Evolutionary conservation across 2,888 invertebrate genomes (phyloP).

Genomic region (Drosophila phalerata): DNA sequence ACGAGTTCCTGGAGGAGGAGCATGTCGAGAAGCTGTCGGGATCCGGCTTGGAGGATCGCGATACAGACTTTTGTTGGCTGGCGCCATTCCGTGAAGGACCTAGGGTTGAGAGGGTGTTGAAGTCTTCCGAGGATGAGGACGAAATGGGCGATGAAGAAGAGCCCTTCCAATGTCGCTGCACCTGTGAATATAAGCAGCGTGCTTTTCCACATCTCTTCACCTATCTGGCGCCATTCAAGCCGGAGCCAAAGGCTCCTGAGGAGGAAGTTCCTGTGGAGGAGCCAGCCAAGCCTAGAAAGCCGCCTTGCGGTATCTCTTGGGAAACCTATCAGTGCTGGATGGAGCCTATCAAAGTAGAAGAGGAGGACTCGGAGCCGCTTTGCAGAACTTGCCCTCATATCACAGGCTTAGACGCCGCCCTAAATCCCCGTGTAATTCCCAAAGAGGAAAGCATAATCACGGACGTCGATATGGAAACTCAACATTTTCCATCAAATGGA

Average conservation of each 20-base stretch:
- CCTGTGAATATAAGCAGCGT: conserved; percentile 49
- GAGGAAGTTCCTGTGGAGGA: not conserved
- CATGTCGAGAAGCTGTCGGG: conserved; percentile 50
- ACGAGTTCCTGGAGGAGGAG: conserved; percentile 52
- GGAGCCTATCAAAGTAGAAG: not conserved
- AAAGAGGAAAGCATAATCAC: conserved; percentile 2
- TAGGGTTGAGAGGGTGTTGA: not conserved
- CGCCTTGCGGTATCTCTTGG: conserved; percentile 50
- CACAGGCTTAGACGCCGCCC: conserved; percentile 6
- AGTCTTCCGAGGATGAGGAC: not conserved
- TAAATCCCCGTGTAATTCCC: not conserved
- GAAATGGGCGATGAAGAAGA: conserved; percentile 7
- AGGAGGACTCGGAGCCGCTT: not conserved
- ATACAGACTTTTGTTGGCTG: conserved; percentile 66
- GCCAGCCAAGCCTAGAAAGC: conserved; percentile 2
- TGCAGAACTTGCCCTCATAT: conserved; percentile 21
- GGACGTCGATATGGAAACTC: conserved; percentile 41
- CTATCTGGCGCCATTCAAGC: conserved; percentile 51
- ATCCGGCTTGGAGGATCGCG: conserved; percentile 62
- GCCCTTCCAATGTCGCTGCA: conserved; percentile 51
- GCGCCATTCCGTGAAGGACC: conserved; percentile 57
- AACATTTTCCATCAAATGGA: conserved; percentile 23
- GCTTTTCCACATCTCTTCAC: conserved; percentile 61
- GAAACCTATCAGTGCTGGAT: conserved; percentile 61
- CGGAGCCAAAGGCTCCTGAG: not conserved